Conservation (phyloP, 1,140 invertebrate genomes). For the Carcinoscorpius rotundicauda region DNA sequence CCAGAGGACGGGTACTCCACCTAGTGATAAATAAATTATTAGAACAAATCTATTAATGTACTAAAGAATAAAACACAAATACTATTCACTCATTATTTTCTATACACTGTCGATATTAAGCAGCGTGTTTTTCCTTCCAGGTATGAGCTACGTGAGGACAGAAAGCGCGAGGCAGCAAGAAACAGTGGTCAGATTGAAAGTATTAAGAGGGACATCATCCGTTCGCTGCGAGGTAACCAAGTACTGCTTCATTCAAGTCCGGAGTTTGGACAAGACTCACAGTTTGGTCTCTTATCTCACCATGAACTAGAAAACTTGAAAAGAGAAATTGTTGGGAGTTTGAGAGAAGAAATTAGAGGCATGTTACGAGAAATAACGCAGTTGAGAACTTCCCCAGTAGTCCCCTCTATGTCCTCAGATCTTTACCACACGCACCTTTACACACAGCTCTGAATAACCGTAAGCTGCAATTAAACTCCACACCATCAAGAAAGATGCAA, state of each 20-base stretch:
- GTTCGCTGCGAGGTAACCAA: slow-evolving; percentile 21
- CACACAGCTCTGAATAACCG: slow-evolving; percentile 30
- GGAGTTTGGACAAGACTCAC: too few relatives aligned
- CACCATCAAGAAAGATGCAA: too few relatives aligned
- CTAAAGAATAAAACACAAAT: too few relatives aligned
- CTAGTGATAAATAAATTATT: too few relatives aligned
- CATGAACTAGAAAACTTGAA: slow-evolving; percentile 32
- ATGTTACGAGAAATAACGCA: slow-evolving; percentile 18
- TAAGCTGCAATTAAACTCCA: too few relatives aligned
- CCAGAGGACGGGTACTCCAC: too few relatives aligned
- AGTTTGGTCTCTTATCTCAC: slow-evolving; percentile 16
- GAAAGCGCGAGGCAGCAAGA: slow-evolving; percentile 36
- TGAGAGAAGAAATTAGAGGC: slow-evolving; percentile 30
- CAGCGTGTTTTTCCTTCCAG: slow-evolving; percentile 23
- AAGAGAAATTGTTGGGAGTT: slow-evolving; percentile 29
- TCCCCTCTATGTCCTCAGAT: slow-evolving; percentile 24
- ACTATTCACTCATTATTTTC: too few relatives aligned
- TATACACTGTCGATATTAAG: too few relatives aligned
- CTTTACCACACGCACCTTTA: slow-evolving; percentile 36
- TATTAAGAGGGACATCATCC: slow-evolving; percentile 39
- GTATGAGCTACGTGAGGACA: slow-evolving; percentile 42
- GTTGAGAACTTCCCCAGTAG: background rate
- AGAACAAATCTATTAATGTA: too few relatives aligned
- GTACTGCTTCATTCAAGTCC: too few relatives aligned
- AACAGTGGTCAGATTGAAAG: slow-evolving; percentile 38